Conservation (phyloP, 2,797 vertebrate genomes). For the Neomorphus geoffroyi region DNA sequence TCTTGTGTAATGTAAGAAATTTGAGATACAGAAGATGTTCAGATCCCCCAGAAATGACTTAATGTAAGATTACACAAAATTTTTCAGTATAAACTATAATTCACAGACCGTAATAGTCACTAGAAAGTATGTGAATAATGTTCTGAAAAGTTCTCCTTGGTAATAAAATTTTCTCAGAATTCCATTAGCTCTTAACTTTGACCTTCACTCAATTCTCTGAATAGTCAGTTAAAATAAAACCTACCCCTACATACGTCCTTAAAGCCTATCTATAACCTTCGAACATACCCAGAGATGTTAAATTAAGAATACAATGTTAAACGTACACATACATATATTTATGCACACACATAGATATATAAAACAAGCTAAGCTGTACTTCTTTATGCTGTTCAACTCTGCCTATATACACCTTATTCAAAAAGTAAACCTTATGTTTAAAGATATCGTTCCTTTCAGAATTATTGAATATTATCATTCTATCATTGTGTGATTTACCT, state of each 20-base stretch:
- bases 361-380: not conserved
- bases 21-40: not conserved
- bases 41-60: not conserved
- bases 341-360: not conserved
- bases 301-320: not conserved
- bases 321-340: not conserved
- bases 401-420: not conserved
- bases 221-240: not conserved
- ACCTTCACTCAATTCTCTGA: not conserved
- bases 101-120: not conserved
- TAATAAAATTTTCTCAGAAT: not conserved
- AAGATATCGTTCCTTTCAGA: conserved; percentile 30
- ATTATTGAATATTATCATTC: conserved; percentile 45
- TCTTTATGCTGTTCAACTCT: not conserved
- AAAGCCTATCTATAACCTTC: not conserved
- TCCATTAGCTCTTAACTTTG: not conserved
- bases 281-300: not conserved
- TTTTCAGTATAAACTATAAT: not conserved
- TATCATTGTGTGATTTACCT: not conserved
- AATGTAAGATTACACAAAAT: not conserved
- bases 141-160: not conserved
- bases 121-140: not conserved
- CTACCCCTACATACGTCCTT: not conserved
- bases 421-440: not conserved
- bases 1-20: not conserved